A percentile compares a stretch with the other conserved stretches of the same genome.
Conservation (phyloP, 2,888 invertebrate species). For the Melieria crassipennis region DNA sequence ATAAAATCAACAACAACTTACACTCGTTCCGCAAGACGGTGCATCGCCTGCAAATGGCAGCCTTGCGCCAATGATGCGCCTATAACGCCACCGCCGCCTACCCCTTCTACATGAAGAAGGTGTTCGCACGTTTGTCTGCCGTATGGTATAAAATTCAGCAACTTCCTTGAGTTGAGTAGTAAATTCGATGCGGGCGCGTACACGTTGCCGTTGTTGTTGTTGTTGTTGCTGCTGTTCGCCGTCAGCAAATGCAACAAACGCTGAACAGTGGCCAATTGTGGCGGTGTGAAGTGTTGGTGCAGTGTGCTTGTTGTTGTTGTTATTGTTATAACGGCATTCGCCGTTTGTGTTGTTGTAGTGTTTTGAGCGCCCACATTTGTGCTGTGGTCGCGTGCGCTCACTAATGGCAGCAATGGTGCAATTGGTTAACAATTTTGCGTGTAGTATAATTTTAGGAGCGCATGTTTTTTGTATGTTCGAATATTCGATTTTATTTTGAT, state of each 20-base stretch:
- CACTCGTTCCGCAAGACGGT: conserved; percentile 66
- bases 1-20: conserved; percentile 55
- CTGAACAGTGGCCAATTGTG: no score
- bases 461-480: conserved; percentile 10
- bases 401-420: no score
- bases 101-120: conserved; percentile 50
- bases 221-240: conserved; percentile 51
- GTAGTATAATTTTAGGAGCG: conserved; percentile 15
- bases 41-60: conserved; percentile 67
- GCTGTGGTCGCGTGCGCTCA: no score
- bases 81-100: conserved; percentile 49
- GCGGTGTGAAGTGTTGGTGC: no score
- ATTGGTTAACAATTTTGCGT: background rate
- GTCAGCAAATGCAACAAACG: no score
- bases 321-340: no score
- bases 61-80: conserved; percentile 54
- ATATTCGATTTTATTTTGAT: background rate
- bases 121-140: conserved; percentile 46
- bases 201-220: conserved; percentile 46
- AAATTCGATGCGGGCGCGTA: background rate
- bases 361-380: no score
- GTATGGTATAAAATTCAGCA: conserved; percentile 48
- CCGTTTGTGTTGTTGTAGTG: no score
- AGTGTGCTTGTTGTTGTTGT: no score
- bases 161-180: conserved; percentile 40